Conservation (phyloP, 2,797 vertebrate species). For the Tokudaia muenninki region DNA sequence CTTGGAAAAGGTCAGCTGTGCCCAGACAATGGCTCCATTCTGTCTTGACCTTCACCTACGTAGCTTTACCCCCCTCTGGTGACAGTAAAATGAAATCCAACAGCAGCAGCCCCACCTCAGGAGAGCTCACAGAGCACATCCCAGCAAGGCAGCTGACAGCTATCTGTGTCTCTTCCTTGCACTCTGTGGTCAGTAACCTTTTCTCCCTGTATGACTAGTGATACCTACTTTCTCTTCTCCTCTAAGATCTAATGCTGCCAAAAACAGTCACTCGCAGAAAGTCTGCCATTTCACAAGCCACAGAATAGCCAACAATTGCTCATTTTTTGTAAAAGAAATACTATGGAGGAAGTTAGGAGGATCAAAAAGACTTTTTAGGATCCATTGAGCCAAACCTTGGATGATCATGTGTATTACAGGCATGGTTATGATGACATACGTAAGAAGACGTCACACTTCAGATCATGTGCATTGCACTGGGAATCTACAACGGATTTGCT, state of each 20-base stretch:
- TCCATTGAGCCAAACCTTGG: background rate
- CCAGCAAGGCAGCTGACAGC: background rate
- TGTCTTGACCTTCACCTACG: constrained; percentile 27
- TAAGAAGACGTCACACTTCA: background rate
- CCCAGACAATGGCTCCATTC: constrained; percentile 16
- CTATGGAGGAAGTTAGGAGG: background rate
- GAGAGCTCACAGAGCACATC: background rate
- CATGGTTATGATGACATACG: background rate
- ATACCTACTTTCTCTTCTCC: background rate
- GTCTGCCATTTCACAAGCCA: background rate
- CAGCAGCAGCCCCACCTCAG: constrained; percentile 35
- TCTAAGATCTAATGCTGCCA: background rate
- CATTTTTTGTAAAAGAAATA: background rate
- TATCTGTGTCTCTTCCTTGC: background rate
- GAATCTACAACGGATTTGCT: background rate
- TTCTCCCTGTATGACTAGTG: background rate
- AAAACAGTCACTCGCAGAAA: background rate
- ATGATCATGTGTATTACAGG: background rate
- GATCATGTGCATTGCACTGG: background rate
- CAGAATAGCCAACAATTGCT: background rate
- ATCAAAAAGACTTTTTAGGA: background rate
- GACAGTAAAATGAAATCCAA: background rate
- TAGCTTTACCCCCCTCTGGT: constrained; percentile 1
- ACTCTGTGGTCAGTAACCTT: background rate
- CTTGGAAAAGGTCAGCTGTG: background rate